Evolutionary conservation across 2,888 invertebrate species (phyloP).

Genomic region (Euproctis similis): DNA sequence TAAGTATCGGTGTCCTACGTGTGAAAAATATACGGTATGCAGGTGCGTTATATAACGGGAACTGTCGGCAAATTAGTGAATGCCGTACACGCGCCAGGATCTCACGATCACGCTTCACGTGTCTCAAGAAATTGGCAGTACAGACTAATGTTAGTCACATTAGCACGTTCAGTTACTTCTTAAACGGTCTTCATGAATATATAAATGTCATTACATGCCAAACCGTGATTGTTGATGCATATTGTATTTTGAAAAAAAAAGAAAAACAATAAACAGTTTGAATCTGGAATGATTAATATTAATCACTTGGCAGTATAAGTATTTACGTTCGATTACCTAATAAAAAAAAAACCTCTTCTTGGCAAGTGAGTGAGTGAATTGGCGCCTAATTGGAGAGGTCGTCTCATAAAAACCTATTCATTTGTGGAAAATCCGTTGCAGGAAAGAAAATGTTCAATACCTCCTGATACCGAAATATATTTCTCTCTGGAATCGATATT

Average conservation of each 20-base stretch:
- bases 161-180: conserved; percentile 16
- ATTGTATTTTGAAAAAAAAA: too few species aligned
- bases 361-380: too few species aligned
- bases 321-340: too few species aligned
- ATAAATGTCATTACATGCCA: too few species aligned
- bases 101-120: conserved; percentile 7
- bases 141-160: conserved; percentile 19
- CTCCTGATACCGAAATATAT: conserved; percentile 16
- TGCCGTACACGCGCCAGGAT: too few species aligned
- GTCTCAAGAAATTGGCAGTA: too few species aligned
- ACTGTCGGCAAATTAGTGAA: too few species aligned
- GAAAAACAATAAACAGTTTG: too few species aligned
- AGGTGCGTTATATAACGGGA: conserved; percentile 67
- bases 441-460: conserved; percentile 23
- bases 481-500: conserved; percentile 13
- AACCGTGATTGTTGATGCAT: too few species aligned
- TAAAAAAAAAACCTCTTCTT: too few species aligned
- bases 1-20: conserved; percentile 61
- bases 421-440: conserved; percentile 29
- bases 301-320: too few species aligned
- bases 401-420: conserved; percentile 38
- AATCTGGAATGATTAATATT: too few species aligned
- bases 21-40: conserved; percentile 48
- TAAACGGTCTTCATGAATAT: conserved; percentile 9
- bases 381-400: conserved; percentile 45